Evolutionary conservation across 2,888 invertebrate genomes (phyloP), one percentile per base, ranked within the genome.

Genomic region (Leucozona laternaria): DNA sequence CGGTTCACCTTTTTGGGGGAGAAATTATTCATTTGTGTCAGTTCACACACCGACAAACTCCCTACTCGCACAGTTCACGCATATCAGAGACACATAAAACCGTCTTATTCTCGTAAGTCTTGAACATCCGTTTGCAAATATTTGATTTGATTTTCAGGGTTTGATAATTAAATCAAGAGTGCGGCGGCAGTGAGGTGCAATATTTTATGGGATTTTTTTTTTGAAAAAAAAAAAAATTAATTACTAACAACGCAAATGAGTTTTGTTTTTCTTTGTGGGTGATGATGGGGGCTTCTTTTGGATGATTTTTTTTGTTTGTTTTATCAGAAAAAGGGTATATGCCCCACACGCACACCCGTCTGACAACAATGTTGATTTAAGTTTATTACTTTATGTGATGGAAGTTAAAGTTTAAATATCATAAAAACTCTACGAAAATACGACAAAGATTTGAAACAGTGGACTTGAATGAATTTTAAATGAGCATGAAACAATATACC

Each of bases 101-200:
- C 28, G 34, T 57, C 81, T 55, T 34, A 31, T 13, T 20, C 58
- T 58, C 37, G 15, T 37, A 86, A 82, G 73, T 82, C 70, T 53
- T 76, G 78, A 68, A 82, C 86, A 82, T 75, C 70, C 75, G 78
- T 71, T 82, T 66, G 82, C 78, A 86, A 86, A 86, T 86, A 86
- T 86, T 86, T 86, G 86, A 81, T 78, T 85, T 77, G 71, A 80
- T 73, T 76, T 80, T 85, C 66, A 72, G 55, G 68, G 37, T 70
- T 58, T 64, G 82, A 86, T 82, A 75, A 70, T 70, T 71, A 58
- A 66, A 68, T 40, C 60, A 37, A 48, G 31, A 60, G 11, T 10
- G 40, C 66, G 31, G 28, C 28, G 48, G 50, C 34, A 72, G 31
- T 31, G 53, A 68, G 85, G 62, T 82, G 86, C 78, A 79, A 81